phyloP scores from a whole-genome alignment of 2,888 invertebrate species.

The Callyntrura guangdongensis region DNA sequence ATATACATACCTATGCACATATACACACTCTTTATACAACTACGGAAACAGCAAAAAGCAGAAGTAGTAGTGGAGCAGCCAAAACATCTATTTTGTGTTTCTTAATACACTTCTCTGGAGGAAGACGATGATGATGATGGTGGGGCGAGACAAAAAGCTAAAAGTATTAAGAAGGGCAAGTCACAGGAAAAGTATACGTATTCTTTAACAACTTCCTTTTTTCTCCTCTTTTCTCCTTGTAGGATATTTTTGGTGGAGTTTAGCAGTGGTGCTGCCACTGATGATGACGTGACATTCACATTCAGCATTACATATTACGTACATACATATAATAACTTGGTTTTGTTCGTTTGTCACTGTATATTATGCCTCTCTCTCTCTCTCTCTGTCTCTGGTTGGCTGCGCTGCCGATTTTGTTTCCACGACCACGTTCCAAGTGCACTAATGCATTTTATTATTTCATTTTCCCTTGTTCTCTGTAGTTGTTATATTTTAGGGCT shows the following conservation, averaged over 20 bases:
- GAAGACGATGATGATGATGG: slow-evolving; percentile 27
- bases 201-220: slow-evolving; percentile 69
- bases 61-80: background rate
- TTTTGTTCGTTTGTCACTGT: background rate
- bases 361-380: background rate
- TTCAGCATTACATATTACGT: slow-evolving; percentile 9
- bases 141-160: slow-evolving; percentile 60
- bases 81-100: slow-evolving; percentile 1
- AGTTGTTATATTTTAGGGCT: slow-evolving; percentile 27
- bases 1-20: too few relatives aligned
- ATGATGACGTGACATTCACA: slow-evolving; percentile 62
- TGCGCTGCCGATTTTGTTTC: background rate
- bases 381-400: too few relatives aligned
- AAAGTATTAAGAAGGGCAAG: slow-evolving; percentile 55
- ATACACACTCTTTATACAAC: background rate
- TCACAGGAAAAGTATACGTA: slow-evolving; percentile 56
- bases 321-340: background rate
- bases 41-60: slow-evolving; percentile 39
- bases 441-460: slow-evolving; percentile 72
- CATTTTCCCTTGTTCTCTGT: slow-evolving; percentile 31
- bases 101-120: slow-evolving; percentile 8
- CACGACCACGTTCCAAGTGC: slow-evolving; percentile 40
- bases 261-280: background rate
- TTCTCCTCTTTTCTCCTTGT: slow-evolving; percentile 35
- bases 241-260: slow-evolving; percentile 16